Evolutionary conservation across 2,113 vertebrate species (phyloP).

Genomic region (Spermophilus dauricus): DNA sequence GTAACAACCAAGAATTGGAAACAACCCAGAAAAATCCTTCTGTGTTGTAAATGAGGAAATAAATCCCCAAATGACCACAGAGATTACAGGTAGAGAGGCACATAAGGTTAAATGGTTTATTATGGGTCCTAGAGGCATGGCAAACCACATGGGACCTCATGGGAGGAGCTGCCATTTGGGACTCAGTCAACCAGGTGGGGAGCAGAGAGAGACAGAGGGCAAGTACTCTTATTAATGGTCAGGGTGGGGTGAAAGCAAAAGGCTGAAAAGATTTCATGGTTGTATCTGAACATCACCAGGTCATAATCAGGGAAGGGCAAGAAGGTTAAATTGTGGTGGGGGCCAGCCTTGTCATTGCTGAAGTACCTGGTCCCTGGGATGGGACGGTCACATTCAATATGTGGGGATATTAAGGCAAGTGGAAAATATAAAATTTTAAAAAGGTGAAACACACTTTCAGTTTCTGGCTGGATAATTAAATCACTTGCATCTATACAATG

Average conservation of each 20-base stretch:
- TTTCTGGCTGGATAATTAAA: background rate
- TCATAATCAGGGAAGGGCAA: background rate
- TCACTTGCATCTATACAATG: background rate
- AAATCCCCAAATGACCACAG: background rate
- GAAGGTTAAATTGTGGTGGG: background rate
- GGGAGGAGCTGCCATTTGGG: too few species aligned
- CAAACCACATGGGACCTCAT: background rate
- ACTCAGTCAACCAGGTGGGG: background rate
- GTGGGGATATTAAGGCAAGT: background rate
- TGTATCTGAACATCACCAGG: background rate
- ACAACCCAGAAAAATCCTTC: background rate
- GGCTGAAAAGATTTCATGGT: background rate
- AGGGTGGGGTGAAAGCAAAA: background rate
- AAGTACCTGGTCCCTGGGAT: background rate
- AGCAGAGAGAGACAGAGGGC: background rate
- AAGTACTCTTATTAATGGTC: background rate
- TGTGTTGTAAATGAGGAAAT: background rate
- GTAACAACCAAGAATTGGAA: background rate
- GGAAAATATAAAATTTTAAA: background rate
- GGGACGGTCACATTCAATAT: background rate
- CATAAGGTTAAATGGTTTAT: background rate
- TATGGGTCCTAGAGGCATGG: background rate
- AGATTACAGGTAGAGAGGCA: background rate
- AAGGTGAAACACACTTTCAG: background rate
- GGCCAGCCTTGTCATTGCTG: background rate